Base-by-base conservation (phyloP, 1,140 invertebrate genomes). In the Eueides isabella region DNA sequence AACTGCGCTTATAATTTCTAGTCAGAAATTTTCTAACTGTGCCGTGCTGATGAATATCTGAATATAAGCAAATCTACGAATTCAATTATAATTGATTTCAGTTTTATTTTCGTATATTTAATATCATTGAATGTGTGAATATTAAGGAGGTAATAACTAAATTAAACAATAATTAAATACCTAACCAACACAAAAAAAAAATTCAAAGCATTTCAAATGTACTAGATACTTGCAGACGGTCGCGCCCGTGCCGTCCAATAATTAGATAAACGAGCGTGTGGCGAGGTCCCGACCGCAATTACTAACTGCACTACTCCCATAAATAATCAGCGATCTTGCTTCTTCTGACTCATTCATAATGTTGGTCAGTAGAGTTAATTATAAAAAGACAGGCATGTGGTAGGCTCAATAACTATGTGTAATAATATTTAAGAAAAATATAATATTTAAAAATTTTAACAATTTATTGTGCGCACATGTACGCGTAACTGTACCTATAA, bases 251-350 rank as follows among this genome's bases (percentile, higher is more conserved):
- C 38, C 73, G 67, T 74, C 81, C 81, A 75, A 80, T 92, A 92
- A 92, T 92, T 91, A 92, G 88, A 92, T 92, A 87, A 91, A 91
- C 87, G 91, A 88, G 85, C 83, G 82, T 86, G 85, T 87, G 87
- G 81, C 87, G 85, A 81, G 91, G 89, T 92, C 91, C 81, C 76
- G 89, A 90, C 91, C 89, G 91, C 91, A 91, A 91, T 91, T 91
- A 89, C 86, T 75, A 82, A 81, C 78, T 81, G 84, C 85, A 85
- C 80, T 81, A 81, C 80, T 80, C 82, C 84, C 85, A 86, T 89
- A 92, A 89, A 89, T 90, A 85, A 88, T 88, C 81, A 83, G 76
- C 83, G 83, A 87, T 90, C 85, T 89, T 85, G 80, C 81, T 77
- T 81, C 80, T 72, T 67, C 74, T 87, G 83, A 87, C 80, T 89